Conservation (phyloP, 2,888 invertebrate genomes). For the Melieria crassipennis region DNA sequence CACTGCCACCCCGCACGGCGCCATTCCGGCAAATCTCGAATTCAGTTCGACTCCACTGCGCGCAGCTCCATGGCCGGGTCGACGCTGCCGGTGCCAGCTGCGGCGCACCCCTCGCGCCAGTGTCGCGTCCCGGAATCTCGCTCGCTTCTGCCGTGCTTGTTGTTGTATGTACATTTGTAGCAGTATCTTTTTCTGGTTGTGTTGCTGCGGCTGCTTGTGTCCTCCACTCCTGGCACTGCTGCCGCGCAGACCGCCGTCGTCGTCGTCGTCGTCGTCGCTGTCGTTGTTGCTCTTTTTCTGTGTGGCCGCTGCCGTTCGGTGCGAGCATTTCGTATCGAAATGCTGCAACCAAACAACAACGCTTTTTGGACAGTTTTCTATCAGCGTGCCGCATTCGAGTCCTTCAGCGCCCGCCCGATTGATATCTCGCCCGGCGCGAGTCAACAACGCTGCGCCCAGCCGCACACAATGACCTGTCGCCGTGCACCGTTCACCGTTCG, state of each 20-base stretch:
- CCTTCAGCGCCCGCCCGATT: slow-evolving; percentile 59
- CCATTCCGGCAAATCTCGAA: neutral
- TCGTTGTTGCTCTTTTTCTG: slow-evolving; percentile 27
- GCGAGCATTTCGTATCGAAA: slow-evolving; percentile 7
- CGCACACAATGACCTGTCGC: slow-evolving; percentile 44
- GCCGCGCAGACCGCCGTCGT: slow-evolving; percentile 50
- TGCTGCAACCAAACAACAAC: neutral
- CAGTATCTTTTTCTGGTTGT: neutral
- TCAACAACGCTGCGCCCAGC: slow-evolving; percentile 41
- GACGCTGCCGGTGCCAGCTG: slow-evolving; percentile 7
- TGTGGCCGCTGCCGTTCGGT: neutral
- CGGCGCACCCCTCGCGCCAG: no score
- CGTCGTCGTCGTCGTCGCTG: slow-evolving; percentile 19
- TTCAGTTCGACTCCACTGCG: neutral
- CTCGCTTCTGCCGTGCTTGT: neutral
- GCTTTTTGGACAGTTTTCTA: slow-evolving; percentile 64
- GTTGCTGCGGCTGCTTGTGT: slow-evolving; percentile 17
- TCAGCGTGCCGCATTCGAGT: slow-evolving; percentile 55
- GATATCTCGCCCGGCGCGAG: slow-evolving; percentile 54
- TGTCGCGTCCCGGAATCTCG: no score
- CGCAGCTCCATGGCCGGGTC: neutral
- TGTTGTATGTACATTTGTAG: neutral
- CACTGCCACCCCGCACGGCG: neutral
- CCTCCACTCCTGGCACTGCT: slow-evolving; percentile 48
- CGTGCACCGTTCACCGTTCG: slow-evolving; percentile 23